These are phyloP conservation scores for Lycaon pictus DNA, from an alignment of 2,113 vertebrate species.

Conservation along the genomic window DNA sequence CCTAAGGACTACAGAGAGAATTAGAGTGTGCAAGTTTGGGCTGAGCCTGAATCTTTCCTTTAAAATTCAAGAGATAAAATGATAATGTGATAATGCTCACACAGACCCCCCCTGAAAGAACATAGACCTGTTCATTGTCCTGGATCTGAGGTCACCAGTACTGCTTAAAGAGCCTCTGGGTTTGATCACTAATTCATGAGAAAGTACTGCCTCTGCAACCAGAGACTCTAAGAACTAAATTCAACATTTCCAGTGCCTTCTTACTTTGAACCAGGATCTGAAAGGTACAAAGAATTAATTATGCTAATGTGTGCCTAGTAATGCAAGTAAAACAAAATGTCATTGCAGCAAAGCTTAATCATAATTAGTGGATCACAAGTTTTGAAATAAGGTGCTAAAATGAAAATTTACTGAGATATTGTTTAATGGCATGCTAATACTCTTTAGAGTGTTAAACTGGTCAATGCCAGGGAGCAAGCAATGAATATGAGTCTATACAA, in stretches of 20 bases:
- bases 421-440: slow-evolving; percentile 61
- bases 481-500: slow-evolving; percentile 39
- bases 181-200: slow-evolving; percentile 30
- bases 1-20: neutral
- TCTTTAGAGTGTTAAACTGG: slow-evolving; percentile 73
- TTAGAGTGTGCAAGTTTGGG: neutral
- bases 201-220: slow-evolving; percentile 27
- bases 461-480: slow-evolving; percentile 70
- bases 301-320: slow-evolving; percentile 71
- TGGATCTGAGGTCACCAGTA: neutral
- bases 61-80: slow-evolving; percentile 58
- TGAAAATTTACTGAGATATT: slow-evolving; percentile 50
- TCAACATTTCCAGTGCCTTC: slow-evolving; percentile 43
- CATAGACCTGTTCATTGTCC: neutral
- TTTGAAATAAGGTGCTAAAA: slow-evolving; percentile 72
- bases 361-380: slow-evolving; percentile 79
- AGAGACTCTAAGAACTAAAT: slow-evolving; percentile 54
- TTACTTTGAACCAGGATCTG: slow-evolving; percentile 65
- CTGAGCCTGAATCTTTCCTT: slow-evolving; percentile 19
- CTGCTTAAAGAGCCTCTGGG: neutral
- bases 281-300: slow-evolving; percentile 79
- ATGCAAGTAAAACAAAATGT: slow-evolving; percentile 83
- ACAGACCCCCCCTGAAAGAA: neutral
- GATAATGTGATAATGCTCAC: neutral
- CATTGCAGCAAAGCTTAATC: slow-evolving; percentile 73